Base-by-base conservation (phyloP, 2,888 invertebrate species). In the Tinea trinotella region DNA sequence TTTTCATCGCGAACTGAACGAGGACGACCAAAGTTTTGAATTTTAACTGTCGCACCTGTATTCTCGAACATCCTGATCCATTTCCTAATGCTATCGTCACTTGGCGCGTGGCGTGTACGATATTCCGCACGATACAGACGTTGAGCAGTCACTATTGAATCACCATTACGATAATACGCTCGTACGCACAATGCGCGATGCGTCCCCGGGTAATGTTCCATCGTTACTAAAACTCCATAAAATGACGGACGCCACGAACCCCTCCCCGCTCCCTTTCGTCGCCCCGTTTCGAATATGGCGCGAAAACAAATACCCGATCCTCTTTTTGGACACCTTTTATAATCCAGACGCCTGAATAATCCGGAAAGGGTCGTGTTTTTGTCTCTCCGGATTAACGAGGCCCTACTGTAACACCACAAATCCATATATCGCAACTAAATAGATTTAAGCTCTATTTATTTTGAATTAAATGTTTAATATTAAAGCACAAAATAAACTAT, bases 171-270 rank as follows among this genome's bases (percentile, higher is more conserved):
- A 34, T 55, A 57, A 55, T 46, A 46, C 52, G 57, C 59, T 54
- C 57, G 55, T 52, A 60, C 59, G 57, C 56, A 59, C 57, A 58
- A 58, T 52, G 57, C 58, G 52, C 56, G 55, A 57, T 57, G 56
- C 55, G 53, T 24, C 13, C 13, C 46, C 17, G 18, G 19, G 46
- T 6, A 18, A 12, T 46, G 19, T 10, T 46, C n/a, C 19, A 18
- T 15, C 10, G 46, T 17, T 6, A 46, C 46, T 46, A 46, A 46
- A 46, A 18, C 46, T 19, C 13, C 15, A 46, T 7, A 10, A 19
- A 18, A 19, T 46, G 17, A 10, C 46, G 46, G 18, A 46, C 46
- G 2, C 19, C 46, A 46, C 46, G 5, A 18, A 15, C 19, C 1
- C 19, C 46, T 5, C 44, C 7, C 46, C 19, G 17, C 46, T 2